Conservation (phyloP, 2,888 invertebrate species). For the Bombylius discolor region DNA sequence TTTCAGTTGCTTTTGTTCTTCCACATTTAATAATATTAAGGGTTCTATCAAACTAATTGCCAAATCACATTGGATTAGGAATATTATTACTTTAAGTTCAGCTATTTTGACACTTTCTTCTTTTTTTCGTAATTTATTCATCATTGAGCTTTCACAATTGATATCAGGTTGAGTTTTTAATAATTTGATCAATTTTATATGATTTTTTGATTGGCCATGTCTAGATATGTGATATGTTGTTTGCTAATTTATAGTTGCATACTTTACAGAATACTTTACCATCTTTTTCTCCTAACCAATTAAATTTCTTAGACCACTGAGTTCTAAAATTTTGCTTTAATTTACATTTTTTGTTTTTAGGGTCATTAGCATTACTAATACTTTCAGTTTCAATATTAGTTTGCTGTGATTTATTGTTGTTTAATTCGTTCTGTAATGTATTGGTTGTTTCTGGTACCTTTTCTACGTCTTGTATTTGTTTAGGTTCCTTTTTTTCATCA, state of each 20-base stretch:
- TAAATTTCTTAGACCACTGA: too few species aligned
- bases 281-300: not conserved
- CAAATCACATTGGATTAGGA: not conserved
- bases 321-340: too few species aligned
- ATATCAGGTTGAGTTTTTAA: not conserved
- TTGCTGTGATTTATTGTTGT: too few species aligned
- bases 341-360: too few species aligned
- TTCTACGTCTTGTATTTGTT: too few species aligned
- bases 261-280: not conserved
- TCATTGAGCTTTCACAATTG: not conserved
- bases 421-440: too few species aligned
- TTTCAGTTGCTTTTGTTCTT: not conserved
- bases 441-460: too few species aligned
- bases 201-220: not conserved
- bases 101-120: too few species aligned
- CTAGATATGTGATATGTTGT: not conserved
- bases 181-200: not conserved
- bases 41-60: not conserved
- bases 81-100: not conserved
- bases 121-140: too few species aligned
- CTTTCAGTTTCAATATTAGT: too few species aligned
- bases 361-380: too few species aligned
- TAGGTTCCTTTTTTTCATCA: too few species aligned
- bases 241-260: not conserved
- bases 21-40: not conserved